Conservation (phyloP, 2,888 invertebrate species). For the Ditula angustiorana region DNA sequence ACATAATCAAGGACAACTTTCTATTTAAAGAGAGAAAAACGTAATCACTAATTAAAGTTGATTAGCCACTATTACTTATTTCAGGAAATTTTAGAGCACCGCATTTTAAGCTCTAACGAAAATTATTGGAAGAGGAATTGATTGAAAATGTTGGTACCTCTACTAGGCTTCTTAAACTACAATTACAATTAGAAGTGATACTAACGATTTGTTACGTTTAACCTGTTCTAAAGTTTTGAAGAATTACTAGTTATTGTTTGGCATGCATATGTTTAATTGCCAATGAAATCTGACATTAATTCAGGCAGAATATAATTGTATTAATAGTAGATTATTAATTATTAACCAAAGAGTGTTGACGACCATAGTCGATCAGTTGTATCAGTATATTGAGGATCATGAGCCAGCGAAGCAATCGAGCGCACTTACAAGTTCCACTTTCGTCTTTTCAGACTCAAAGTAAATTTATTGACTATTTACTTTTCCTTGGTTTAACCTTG, state of each 20-base stretch:
- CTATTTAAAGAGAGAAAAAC: neutral
- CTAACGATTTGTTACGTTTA: neutral
- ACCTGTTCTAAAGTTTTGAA: neutral
- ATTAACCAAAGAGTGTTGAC: neutral
- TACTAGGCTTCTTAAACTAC: neutral
- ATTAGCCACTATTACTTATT: neutral
- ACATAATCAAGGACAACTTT: neutral
- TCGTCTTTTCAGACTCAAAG: too few relatives aligned
- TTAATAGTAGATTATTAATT: neutral
- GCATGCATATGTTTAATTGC: neutral
- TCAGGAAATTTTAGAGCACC: neutral
- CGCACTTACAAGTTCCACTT: too few relatives aligned
- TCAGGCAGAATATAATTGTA: neutral
- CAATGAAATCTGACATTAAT: neutral
- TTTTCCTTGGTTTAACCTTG: too few relatives aligned
- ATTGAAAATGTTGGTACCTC: conserved; percentile 23
- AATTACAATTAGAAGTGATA: neutral
- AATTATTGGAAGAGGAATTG: conserved; percentile 23
- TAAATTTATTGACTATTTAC: too few relatives aligned
- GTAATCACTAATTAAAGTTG: neutral
- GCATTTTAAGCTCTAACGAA: neutral
- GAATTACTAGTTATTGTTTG: neutral
- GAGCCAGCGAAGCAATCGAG: too few relatives aligned
- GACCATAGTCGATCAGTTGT: too few relatives aligned
- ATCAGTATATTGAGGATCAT: too few relatives aligned